Evolutionary conservation across 1,140 invertebrate genomes (phyloP), one percentile per base, ranked within the genome.

Genomic region (Sinonovacula constricta): DNA sequence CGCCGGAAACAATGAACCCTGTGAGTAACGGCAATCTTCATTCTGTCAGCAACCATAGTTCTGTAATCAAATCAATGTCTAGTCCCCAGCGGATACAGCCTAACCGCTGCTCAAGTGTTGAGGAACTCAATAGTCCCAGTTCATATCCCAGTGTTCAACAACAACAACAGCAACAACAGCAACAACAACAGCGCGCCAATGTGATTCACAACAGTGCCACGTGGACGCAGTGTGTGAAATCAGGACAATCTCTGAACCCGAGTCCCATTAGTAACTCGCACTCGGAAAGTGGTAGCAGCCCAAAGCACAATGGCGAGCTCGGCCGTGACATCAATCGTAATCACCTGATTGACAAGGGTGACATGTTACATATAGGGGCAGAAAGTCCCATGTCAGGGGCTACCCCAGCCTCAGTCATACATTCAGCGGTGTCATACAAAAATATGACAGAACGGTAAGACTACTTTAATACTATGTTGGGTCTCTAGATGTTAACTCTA

Each of bases 351-450:
- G 62, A 68, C 34, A 78, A 70, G 24, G 45, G 57, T 30, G 63
- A 49, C 59, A 74, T 49, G 71, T 62, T 65, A 28, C 79, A 49
- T 45, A 57, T 56, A 51, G 71, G 59, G 26, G 74, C 62, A n/a
- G 72, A 81, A 30, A 89, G 80, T 74, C 85, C 87, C 14, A 81
- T 84, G 28, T 70, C 83, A n/a, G 84, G 81, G 26, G 77, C 83
- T 0, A 85, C 85, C 0, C 84, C 84, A 2, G 83, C 87, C 14
- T 89, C 88, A n/a, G 88, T 89, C 22, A 89, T 89, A 51, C 88
- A 89, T 59, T 79, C 72, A 24, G 51, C 79, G 65, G 63, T 81
- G 22, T 80, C 60, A n/a, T 79, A 74, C 36, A 80, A 75, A 80
- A 82, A 53, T 51, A 53, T 75, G 24, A 26, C 54, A 60, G 36